These are phyloP conservation scores for Patella vulgata DNA, from an alignment of 1,140 invertebrate species.

Conservation along the genomic window DNA sequence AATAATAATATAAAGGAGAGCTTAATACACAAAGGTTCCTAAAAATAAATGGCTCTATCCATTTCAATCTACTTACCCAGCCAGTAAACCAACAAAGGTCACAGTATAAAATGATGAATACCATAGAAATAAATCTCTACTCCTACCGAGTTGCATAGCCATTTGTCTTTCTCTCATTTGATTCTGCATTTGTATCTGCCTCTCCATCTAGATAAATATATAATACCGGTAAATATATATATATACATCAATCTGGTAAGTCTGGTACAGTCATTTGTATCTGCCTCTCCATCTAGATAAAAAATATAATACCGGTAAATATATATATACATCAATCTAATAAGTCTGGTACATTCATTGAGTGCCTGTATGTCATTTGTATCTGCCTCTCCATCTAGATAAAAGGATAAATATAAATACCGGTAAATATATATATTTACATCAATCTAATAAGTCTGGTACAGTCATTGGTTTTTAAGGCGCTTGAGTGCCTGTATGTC, in stretches of 20 bases:
- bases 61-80: conserved; percentile 72
- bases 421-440: conserved; percentile 11
- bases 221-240: conserved; percentile 5
- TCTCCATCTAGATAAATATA: conserved; percentile 71
- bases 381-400: conserved; percentile 77
- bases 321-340: conserved; percentile 1
- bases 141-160: conserved; percentile 77
- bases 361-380: no score
- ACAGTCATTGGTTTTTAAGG: no score
- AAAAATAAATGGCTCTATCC: no score
- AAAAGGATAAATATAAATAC: not conserved
- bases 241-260: not conserved
- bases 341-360: no score
- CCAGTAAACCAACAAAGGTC: conserved; percentile 70
- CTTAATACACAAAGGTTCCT: no score
- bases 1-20: no score
- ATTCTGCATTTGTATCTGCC: conserved; percentile 83
- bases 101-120: conserved; percentile 76
- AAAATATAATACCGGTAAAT: not conserved
- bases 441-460: not conserved
- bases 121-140: conserved; percentile 79
- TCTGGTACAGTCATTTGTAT: conserved; percentile 77
- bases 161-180: conserved; percentile 79
- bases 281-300: conserved; percentile 75
- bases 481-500: no score